Evolutionary conservation across 2,888 invertebrate genomes (phyloP), one percentile per base, ranked within the genome.

Genomic region (Eumerus sabulonum): DNA sequence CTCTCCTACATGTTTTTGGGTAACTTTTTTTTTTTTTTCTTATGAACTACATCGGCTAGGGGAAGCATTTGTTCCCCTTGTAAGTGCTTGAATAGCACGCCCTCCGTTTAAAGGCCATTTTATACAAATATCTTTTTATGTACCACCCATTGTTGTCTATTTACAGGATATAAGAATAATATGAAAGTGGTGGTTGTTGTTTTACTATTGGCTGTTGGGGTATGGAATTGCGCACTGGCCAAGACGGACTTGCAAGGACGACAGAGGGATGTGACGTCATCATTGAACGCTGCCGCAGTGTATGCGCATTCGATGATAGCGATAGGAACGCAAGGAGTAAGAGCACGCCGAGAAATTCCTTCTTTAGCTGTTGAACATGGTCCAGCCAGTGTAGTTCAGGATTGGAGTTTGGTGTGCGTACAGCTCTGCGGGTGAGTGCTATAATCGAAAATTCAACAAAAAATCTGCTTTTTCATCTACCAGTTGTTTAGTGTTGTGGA

Each of bases 351-450:
- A 79, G 50, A 74, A 59, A 64, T 79, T 48, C 45, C 74, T 79
- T 79, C 74, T 38, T 79, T 79, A 79, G 84, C 84, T 82, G 82
- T 82, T 82, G 82, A 79, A 77, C 79, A 76, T 76, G 82, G 81
- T 74, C 73, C 84, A 84, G 83, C 85, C 81, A 88, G 87, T 83
- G 86, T 87, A 89, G 89, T 89, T 85, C 87, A 87, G 85, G 86
- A 89, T 86, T 89, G 88, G 88, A 88, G 86, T 86, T 87, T 87
- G 87, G 86, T 88, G 86, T 89, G 89, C 85, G 85, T 87, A 87
- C 87, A 89, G 86, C 89, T 89, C 87, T 89, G 88, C 87, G 88
- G 89, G 89, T 89, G 87, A 89, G 89, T 88, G 82, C 66, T 81
- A 45, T 17, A 36, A 47, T 53, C 11, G 56, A 54, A 36, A 45